Conservation (phyloP, 2,113 vertebrate genomes). For the Mormyrus lacerda region DNA sequence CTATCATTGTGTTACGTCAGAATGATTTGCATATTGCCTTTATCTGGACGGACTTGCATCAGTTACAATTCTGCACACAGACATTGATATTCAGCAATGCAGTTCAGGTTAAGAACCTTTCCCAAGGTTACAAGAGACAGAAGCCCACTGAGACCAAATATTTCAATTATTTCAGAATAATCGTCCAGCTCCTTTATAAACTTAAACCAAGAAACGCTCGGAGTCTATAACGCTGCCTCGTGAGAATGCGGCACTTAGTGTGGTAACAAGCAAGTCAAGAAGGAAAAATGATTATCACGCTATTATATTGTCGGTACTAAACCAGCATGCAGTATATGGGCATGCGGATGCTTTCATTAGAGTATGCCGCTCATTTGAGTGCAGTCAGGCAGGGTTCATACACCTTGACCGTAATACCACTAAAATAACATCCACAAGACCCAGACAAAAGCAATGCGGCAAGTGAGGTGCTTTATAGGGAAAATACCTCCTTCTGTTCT, state of each 20-base stretch:
- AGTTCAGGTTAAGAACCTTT: neutral
- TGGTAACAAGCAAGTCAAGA: neutral
- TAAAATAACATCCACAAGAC: neutral
- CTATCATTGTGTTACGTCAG: neutral
- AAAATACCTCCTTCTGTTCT: neutral
- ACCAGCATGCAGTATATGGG: neutral
- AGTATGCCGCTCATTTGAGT: neutral
- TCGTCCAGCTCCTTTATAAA: neutral
- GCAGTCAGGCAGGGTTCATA: neutral
- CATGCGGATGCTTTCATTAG: neutral
- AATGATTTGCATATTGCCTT: neutral
- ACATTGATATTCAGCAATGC: neutral
- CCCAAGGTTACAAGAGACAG: neutral
- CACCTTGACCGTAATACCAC: neutral
- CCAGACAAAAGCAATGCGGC: neutral
- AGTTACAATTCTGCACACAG: neutral
- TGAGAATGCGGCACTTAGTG: neutral
- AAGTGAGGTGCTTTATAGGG: neutral
- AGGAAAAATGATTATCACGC: neutral
- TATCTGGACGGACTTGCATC: conserved; percentile 1
- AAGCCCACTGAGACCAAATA: neutral
- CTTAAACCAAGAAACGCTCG: neutral
- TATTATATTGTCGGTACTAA: neutral
- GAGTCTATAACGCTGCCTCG: neutral
- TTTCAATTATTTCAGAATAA: neutral